Percentiles rank a stretch among this genome's conserved stretches.
These are phyloP conservation scores for Gobio occitaniae DNA, from an alignment of 2,797 vertebrate species.

Conservation along the genomic window DNA sequence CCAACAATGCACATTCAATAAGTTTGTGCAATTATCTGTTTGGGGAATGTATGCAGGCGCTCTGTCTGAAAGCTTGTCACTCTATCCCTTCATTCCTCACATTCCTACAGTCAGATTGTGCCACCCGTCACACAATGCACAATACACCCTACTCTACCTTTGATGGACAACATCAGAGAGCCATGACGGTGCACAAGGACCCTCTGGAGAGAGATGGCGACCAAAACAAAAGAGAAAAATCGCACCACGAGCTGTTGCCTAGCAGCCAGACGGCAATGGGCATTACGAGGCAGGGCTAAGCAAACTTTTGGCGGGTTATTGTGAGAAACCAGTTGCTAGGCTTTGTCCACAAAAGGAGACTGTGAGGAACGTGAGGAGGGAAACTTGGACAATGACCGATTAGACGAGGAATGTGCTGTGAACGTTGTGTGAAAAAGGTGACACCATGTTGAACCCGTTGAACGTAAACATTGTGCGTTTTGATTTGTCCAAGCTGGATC, in stretches of 20 bases:
- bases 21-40: slow-evolving; percentile 25
- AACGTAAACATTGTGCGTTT: slow-evolving; percentile 58
- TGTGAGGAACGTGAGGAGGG: slow-evolving; percentile 60
- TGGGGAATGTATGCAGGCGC: slow-evolving; percentile 23
- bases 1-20: slow-evolving; percentile 42
- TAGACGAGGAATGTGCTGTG: slow-evolving; percentile 48
- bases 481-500: slow-evolving; percentile 54
- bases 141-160: slow-evolving; percentile 52
- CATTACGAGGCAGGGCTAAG: slow-evolving; percentile 51
- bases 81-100: slow-evolving; percentile 70
- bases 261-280: slow-evolving; percentile 70
- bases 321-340: slow-evolving; percentile 69
- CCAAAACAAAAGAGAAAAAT: slow-evolving; percentile 64
- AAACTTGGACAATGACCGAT: slow-evolving; percentile 57
- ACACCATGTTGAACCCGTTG: slow-evolving; percentile 60
- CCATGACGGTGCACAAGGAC: slow-evolving; percentile 15
- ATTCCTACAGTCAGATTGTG: slow-evolving; percentile 71
- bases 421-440: slow-evolving; percentile 57
- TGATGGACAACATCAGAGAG: slow-evolving; percentile 57
- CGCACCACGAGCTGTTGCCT: slow-evolving; percentile 69
- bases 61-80: slow-evolving; percentile 41
- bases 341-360: slow-evolving; percentile 63
- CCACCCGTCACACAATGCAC: slow-evolving; percentile 50
- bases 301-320: slow-evolving; percentile 61
- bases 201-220: slow-evolving; percentile 32